Evolutionary conservation across 1,140 invertebrate genomes (phyloP).

Genomic region (Gonioctena quinquepunctata): DNA sequence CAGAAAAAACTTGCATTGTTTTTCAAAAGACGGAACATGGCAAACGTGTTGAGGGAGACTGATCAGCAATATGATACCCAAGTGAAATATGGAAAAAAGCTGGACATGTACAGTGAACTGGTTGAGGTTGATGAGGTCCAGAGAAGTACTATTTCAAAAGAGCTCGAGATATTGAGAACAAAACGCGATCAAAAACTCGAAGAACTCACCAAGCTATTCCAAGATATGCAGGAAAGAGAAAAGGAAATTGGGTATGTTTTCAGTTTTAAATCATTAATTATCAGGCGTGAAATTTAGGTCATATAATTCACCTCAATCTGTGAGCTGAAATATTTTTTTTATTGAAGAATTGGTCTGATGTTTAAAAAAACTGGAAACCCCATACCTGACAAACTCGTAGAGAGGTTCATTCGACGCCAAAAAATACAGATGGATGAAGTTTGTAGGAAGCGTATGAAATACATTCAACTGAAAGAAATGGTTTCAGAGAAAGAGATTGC

Average conservation of each 20-base stretch:
- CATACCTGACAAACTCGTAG: slow-evolving; percentile 43
- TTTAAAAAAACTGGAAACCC: slow-evolving; percentile 44
- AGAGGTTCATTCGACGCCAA: slow-evolving; percentile 33
- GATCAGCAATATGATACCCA: slow-evolving; percentile 36
- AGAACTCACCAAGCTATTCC: slow-evolving; percentile 27
- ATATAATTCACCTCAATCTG: too few relatives aligned
- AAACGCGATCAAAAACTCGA: slow-evolving; percentile 29
- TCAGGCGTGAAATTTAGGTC: too few relatives aligned
- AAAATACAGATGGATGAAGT: slow-evolving; percentile 30
- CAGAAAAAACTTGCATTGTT: slow-evolving; percentile 46
- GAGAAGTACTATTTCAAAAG: slow-evolving; percentile 17
- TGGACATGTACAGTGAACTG: slow-evolving; percentile 36
- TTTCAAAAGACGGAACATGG: slow-evolving; percentile 48
- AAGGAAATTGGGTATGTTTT: slow-evolving; percentile 28
- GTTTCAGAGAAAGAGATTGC: slow-evolving; percentile 30
- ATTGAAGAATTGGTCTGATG: slow-evolving; percentile 33
- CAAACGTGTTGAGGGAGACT: slow-evolving; percentile 38
- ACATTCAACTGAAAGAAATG: slow-evolving; percentile 33
- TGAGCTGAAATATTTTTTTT: too few relatives aligned
- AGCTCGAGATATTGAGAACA: slow-evolving; percentile 30
- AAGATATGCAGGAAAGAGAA: slow-evolving; percentile 33
- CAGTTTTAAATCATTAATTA: too few relatives aligned
- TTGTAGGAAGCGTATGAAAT: slow-evolving; percentile 32
- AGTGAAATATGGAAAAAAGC: slow-evolving; percentile 36
- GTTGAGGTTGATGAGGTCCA: slow-evolving; percentile 22